Evolutionary conservation across 2,113 vertebrate genomes (phyloP).

Genomic region (Cyrtonyx montezumae): DNA sequence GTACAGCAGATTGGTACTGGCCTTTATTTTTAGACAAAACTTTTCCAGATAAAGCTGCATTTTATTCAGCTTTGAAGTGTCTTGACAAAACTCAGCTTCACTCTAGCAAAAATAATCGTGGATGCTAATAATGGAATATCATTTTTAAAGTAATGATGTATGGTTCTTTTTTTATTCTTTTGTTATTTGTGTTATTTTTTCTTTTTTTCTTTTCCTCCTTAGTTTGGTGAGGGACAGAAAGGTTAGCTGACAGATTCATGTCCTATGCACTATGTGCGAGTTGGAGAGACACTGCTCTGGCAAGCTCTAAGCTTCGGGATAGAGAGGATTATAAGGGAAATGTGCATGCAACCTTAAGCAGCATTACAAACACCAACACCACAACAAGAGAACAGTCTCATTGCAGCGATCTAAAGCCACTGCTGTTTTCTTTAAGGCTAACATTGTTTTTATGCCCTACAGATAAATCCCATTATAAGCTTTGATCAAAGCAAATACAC

Average conservation of each 20-base stretch:
- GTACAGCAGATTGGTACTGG: background rate
- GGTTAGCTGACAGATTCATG: conserved; percentile 27
- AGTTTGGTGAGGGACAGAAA: conserved; percentile 10
- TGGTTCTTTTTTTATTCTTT: no score
- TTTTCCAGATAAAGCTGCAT: background rate
- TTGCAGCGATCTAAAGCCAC: conserved; percentile 55
- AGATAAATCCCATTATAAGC: conserved; percentile 81
- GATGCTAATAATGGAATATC: background rate
- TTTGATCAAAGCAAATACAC: conserved; percentile 81
- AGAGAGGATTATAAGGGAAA: conserved; percentile 47
- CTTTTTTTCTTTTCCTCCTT: background rate
- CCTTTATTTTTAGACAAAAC: background rate
- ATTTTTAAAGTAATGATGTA: background rate
- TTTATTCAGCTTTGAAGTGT: background rate
- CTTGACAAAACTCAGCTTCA: background rate
- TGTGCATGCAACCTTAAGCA: conserved; percentile 33
- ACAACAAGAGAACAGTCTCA: conserved; percentile 38
- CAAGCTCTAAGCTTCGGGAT: conserved; percentile 35
- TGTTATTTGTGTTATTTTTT: no score
- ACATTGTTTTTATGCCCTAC: conserved; percentile 78
- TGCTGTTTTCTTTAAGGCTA: conserved; percentile 71
- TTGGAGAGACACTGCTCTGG: conserved; percentile 33
- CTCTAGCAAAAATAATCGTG: background rate
- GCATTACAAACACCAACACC: conserved; percentile 43
- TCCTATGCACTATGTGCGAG: background rate